Evolutionary conservation across 2,113 vertebrate genomes (phyloP).

Genomic region (Laticauda laticaudata): DNA sequence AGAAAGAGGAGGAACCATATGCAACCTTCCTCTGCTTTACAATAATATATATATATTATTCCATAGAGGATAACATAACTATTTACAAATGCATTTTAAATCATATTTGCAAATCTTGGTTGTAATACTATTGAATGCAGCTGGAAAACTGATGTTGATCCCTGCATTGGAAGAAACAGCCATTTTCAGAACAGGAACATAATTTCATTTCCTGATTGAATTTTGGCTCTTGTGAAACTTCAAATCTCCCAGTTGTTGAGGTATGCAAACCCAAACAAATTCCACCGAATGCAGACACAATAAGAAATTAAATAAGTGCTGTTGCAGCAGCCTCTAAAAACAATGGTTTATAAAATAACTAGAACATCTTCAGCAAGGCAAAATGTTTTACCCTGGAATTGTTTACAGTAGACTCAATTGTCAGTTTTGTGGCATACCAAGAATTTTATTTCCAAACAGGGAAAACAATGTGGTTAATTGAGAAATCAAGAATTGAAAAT

Average conservation of each 20-base stretch:
- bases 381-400: constrained; percentile 56
- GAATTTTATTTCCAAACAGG: constrained; percentile 56
- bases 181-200: not conserved
- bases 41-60: not conserved
- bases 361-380: constrained; percentile 56
- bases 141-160: constrained; percentile 27
- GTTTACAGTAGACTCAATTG: constrained; percentile 39
- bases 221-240: constrained; percentile 41
- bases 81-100: not conserved
- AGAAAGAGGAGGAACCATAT: not conserved
- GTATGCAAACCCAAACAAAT: constrained; percentile 40
- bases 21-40: not conserved
- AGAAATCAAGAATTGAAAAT: constrained; percentile 63
- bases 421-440: constrained; percentile 65
- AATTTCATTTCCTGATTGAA: constrained; percentile 38
- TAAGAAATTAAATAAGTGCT: constrained; percentile 64
- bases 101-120: not conserved
- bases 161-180: not conserved
- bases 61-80: not conserved
- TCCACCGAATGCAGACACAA: constrained; percentile 31
- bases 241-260: constrained; percentile 36
- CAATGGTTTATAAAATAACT: constrained; percentile 53
- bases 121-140: not conserved
- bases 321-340: constrained; percentile 67
- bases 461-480: constrained; percentile 51